Base-by-base conservation (phyloP, 1,140 invertebrate genomes). In the Papilio helenus region DNA sequence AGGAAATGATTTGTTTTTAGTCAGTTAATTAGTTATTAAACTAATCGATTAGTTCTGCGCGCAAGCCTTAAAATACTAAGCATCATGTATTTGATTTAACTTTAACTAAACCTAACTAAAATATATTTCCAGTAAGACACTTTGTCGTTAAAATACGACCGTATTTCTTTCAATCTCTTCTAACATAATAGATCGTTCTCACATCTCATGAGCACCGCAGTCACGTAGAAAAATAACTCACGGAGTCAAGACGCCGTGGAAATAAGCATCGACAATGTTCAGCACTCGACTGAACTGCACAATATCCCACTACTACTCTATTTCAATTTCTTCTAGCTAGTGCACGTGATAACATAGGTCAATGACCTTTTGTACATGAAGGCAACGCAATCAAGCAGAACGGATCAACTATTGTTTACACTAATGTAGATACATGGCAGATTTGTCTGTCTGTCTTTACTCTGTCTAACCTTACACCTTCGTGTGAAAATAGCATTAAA, bases 201-300 rank as follows among this genome's bases (percentile, higher is more conserved):
- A 26, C 79, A 84, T 79, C 79, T 85, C 83, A 80, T 83, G 80
- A 68, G 65, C 83, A 88, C 84, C 58, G 72, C 82, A 65, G 79
- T 88, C 88, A 89, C 87, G 88, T 88, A 58, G 76, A 82, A 79
- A 89, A 86, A 88, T 86, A 85, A 86, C 83, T 85, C 82, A 82
- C 55, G 73, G 80, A 55, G 73, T 81, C 79, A 61, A 55, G 80
- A 80, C 65, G 34, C 8, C 44, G 46, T 73, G 51, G 77, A 79
- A 80, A 81, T 76, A 81, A 83, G 79, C 78, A 76, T 76, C 81
- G 65, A 82, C 81, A 83, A 72, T 81, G 71, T 83, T 79, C 51
- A 80, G 72, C 29, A 72, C 71, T 46, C 68, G 65, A 78, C 23
- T 80, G 55, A 42, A 79, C 71, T 79, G 49, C 72, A 49, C 26